A percentile compares a stretch with the other conserved stretches of the same genome.
phyloP scores from a whole-genome alignment of 2,113 vertebrate species.

The Muntiacus muntjak region DNA sequence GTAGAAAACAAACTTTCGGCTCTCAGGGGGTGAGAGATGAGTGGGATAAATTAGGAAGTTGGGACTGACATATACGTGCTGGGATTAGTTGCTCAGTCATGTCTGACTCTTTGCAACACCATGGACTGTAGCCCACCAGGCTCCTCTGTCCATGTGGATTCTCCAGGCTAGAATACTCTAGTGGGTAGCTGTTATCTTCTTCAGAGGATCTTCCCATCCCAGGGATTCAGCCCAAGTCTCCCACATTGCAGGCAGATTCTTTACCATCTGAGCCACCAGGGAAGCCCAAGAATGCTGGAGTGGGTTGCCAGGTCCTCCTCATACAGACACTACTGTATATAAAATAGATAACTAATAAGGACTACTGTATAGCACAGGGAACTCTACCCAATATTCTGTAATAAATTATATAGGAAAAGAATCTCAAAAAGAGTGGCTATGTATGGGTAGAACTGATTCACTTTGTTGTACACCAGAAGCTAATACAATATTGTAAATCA shows the following conservation, averaged over 20 bases:
- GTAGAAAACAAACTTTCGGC: not conserved
- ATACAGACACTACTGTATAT: too few relatives aligned
- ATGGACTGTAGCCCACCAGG: not conserved
- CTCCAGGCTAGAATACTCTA: not conserved
- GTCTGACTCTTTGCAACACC: not conserved
- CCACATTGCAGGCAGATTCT: not conserved
- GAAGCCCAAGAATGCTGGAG: not conserved
- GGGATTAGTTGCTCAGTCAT: not conserved
- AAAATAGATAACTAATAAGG: too few relatives aligned
- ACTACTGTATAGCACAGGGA: not conserved
- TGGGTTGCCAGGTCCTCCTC: not conserved
- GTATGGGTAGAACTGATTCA: not conserved
- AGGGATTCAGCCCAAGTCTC: not conserved
- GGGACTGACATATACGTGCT: not conserved
- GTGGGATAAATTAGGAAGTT: not conserved
- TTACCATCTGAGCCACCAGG: not conserved
- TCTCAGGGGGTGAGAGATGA: not conserved
- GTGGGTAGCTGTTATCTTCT: not conserved
- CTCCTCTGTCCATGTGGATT: not conserved
- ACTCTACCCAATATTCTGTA: not conserved
- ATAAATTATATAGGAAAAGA: not conserved
- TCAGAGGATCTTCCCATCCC: not conserved
- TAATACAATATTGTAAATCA: not conserved
- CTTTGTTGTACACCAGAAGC: not conserved
- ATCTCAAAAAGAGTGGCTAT: not conserved